Conservation (phyloP, 2,113 vertebrate species). For the Oophaga pumilio region DNA sequence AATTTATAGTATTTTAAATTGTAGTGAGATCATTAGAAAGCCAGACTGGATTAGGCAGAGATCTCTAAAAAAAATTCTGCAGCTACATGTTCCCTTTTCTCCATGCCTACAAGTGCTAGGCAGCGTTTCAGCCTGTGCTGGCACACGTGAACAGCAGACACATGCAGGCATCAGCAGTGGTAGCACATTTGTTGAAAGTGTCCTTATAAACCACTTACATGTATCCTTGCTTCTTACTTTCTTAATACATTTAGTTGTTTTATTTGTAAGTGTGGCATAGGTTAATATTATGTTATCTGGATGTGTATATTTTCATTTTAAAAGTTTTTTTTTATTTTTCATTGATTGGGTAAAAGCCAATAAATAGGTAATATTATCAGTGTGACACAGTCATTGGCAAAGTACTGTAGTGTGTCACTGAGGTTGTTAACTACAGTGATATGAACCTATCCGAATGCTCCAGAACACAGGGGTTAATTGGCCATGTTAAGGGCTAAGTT, state of each 20-base stretch:
- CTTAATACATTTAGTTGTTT: not conserved
- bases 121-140: not conserved
- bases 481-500: no score
- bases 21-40: no score
- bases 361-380: no score
- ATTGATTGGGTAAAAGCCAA: not conserved
- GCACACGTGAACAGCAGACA: not conserved
- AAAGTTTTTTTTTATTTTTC: not conserved
- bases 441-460: no score
- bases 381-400: no score
- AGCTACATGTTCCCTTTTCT: not conserved
- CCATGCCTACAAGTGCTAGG: not conserved
- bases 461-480: no score
- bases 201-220: not conserved
- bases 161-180: not conserved
- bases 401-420: no score
- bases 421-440: no score
- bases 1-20: no score
- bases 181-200: not conserved
- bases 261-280: not conserved
- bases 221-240: not conserved
- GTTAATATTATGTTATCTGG: not conserved
- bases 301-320: no score
- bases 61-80: not conserved
- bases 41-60: not conserved